phyloP scores from a whole-genome alignment of 1,140 invertebrate genomes.

The Euschistus heros region DNA sequence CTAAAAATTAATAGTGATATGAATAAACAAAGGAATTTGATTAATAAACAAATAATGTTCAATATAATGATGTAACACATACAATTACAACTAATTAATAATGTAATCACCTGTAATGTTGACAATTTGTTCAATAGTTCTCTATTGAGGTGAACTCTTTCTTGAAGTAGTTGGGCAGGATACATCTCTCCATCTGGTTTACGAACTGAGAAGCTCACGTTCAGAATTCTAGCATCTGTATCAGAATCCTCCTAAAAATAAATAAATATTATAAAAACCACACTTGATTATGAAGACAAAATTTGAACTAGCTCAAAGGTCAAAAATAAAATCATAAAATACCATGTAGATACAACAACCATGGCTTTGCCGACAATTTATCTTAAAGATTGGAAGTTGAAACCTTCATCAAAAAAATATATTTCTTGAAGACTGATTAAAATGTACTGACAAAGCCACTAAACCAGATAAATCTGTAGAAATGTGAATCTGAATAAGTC shows the following conservation, averaged over 20 bases:
- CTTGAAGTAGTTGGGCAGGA: conserved; percentile 76
- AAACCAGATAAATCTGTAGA: too few relatives aligned
- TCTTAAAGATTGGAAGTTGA: too few relatives aligned
- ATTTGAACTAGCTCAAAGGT: not conserved
- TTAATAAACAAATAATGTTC: too few relatives aligned
- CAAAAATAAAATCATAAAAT: not conserved
- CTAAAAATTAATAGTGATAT: too few relatives aligned
- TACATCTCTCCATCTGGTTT: conserved; percentile 74
- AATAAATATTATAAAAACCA: conserved; percentile 1
- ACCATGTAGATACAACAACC: too few relatives aligned
- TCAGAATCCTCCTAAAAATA: conserved; percentile 68
- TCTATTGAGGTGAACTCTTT: conserved; percentile 86
- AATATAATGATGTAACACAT: too few relatives aligned
- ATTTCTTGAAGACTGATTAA: too few relatives aligned
- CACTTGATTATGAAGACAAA: not conserved
- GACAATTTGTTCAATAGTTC: conserved; percentile 73
- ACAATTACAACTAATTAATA: not conserved
- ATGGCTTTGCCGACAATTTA: too few relatives aligned
- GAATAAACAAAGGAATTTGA: too few relatives aligned
- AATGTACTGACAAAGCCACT: too few relatives aligned
- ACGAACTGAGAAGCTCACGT: conserved; percentile 87
- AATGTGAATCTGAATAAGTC: too few relatives aligned
- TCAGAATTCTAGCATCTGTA: conserved; percentile 66
- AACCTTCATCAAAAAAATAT: too few relatives aligned
- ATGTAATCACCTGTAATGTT: conserved; percentile 59